Conservation (phyloP, 2,888 invertebrate genomes). For the Heteromurus nitidus region DNA sequence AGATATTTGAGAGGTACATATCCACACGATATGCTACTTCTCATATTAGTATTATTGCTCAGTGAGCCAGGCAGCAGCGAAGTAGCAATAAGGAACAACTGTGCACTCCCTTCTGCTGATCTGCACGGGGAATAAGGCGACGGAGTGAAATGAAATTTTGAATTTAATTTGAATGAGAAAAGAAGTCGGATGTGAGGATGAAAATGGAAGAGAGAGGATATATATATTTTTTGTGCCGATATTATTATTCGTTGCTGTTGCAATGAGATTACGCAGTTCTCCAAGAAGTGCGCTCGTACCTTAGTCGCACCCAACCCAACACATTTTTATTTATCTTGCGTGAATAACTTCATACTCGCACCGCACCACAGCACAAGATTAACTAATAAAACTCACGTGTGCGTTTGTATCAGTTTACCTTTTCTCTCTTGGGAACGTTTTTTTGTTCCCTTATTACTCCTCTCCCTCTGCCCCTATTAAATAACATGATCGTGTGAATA, state of each 20-base stretch:
- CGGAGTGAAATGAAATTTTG: no score
- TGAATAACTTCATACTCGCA: no score
- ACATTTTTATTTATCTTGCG: conserved; percentile 53
- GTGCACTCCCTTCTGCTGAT: no score
- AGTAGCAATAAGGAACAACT: conserved; percentile 42
- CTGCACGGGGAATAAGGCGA: neutral
- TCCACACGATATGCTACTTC: neutral
- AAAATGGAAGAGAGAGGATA: no score
- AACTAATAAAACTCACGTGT: no score
- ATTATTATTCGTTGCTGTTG: conserved; percentile 34
- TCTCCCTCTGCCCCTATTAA: conserved; percentile 36
- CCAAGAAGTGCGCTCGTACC: no score
- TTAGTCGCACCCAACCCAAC: conserved; percentile 55
- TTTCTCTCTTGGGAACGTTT: conserved; percentile 40
- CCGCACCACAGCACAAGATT: no score
- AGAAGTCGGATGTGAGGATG: conserved; percentile 41
- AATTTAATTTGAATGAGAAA: conserved; percentile 40
- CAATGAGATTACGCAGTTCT: conserved; percentile 28
- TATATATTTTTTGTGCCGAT: conserved; percentile 32
- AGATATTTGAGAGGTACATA: neutral
- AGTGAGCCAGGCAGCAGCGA: neutral
- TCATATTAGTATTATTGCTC: no score
- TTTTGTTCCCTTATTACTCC: conserved; percentile 28
- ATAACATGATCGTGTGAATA: conserved; percentile 54
- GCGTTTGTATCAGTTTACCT: no score